Evolutionary conservation across 2,797 vertebrate species (phyloP), one percentile per base, ranked within the genome.

Genomic region (Pygocentrus nattereri): DNA sequence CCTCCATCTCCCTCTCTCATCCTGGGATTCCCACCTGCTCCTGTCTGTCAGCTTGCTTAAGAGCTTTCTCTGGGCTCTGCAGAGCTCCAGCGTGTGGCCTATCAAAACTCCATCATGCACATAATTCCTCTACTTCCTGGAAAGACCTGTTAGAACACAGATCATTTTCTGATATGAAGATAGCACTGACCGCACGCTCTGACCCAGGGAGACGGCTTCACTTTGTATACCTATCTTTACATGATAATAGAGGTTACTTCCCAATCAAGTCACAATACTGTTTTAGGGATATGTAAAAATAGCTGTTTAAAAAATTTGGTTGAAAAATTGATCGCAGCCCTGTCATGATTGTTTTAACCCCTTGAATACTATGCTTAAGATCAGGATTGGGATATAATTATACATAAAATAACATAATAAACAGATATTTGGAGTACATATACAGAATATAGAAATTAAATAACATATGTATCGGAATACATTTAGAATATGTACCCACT

Each of bases 21-120:
- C 52, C 31, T 31, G 27, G 34, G 70, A 79, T 73, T 58, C 38
- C 74, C 94, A 94, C 92, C 94, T 95, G 94, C 83, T 87, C 62
- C 84, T 84, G 91, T 90, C 59, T 79, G 70, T 88, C 87, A 92
- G 76, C 73, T 81, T 87, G 34, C 78, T 70, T 30, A 27, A 38
- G 49, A 19, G 61, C 74, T 65, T 25, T 75, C 21, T 25, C 54
- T 74, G 52, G 25, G 31, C 69, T 47, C 34, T 47, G 16, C 58
- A 34, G 25, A 54, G n/a, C 58, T 52, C 15, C 56, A 31, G 23
- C 75, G n/a, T 81, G 27, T n/a, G 47, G 44, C 58, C 18, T 67
- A 65, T 23, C 67, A 82, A 58, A 54, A 25, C 68, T 82, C n/a
- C 16, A 59, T 59, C 68, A 64, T 19, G 12, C 73, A 56, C 72